Evolutionary conservation across 2,888 invertebrate species (phyloP).

Genomic region (Erynnis tages): DNA sequence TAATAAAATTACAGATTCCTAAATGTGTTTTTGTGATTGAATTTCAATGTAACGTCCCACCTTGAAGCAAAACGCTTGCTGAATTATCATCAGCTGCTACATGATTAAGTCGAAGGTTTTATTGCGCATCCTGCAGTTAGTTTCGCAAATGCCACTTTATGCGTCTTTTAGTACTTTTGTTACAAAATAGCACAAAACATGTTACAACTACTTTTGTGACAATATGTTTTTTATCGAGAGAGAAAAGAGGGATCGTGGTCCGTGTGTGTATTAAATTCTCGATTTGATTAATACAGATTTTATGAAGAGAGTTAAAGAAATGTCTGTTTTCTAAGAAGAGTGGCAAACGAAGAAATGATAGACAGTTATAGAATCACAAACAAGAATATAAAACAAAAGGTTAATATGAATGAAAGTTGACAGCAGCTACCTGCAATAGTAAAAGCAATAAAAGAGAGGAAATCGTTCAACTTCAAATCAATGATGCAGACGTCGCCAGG

Average conservation of each 20-base stretch:
- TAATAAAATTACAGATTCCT: too few species aligned
- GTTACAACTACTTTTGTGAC: not conserved
- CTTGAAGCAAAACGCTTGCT: conserved; percentile 19
- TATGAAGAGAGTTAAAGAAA: too few species aligned
- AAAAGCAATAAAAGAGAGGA: conserved; percentile 25
- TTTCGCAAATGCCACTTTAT: conserved; percentile 25
- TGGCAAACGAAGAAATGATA: too few species aligned
- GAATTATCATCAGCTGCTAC: conserved; percentile 24
- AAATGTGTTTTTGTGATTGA: conserved; percentile 4
- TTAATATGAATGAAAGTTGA: conserved; percentile 18
- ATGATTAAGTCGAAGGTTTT: conserved; percentile 28
- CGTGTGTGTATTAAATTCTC: too few species aligned
- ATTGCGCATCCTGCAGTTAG: conserved; percentile 20
- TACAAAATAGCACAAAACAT: not conserved
- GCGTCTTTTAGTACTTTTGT: conserved; percentile 11
- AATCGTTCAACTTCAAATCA: conserved; percentile 26
- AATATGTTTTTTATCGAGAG: not conserved
- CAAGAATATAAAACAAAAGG: not conserved
- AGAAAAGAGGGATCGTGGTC: too few species aligned
- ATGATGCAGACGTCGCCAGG: conserved; percentile 28
- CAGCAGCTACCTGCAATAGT: conserved; percentile 4
- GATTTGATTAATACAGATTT: too few species aligned
- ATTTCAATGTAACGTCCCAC: conserved; percentile 1
- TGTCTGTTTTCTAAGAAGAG: too few species aligned
- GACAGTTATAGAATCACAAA: too few species aligned